phyloP scores from a whole-genome alignment of 2,113 vertebrate species.

The Cyanoderma ruficeps region DNA sequence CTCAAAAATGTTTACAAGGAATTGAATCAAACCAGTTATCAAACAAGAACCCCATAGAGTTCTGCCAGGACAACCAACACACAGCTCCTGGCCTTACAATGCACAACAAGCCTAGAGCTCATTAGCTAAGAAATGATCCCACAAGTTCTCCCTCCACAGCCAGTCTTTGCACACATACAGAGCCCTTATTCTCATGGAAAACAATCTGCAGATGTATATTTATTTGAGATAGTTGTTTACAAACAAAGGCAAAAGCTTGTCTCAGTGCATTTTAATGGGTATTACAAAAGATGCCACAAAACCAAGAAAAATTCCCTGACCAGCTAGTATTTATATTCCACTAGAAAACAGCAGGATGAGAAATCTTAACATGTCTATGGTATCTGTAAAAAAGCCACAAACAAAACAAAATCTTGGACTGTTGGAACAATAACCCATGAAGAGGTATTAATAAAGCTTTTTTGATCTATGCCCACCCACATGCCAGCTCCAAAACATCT shows the following conservation, averaged over 20 bases:
- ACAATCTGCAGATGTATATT: not conserved
- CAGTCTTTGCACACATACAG: not conserved
- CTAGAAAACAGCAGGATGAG: not conserved
- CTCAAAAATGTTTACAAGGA: not conserved
- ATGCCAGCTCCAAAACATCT: not conserved
- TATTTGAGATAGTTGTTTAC: fast-evolving
- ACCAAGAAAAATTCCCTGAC: not conserved
- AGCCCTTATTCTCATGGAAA: not conserved
- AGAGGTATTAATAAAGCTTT: not conserved
- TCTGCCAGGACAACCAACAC: not conserved
- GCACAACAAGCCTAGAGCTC: not conserved
- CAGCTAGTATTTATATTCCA: not conserved
- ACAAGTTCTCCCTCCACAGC: not conserved
- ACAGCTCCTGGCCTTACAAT: not conserved
- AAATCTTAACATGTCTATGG: not conserved
- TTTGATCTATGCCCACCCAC: not conserved
- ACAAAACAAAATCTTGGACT: not conserved
- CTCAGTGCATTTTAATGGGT: not conserved
- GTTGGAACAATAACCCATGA: not conserved
- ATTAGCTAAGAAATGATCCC: not conserved
- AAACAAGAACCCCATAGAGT: not conserved
- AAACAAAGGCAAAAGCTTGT: not conserved
- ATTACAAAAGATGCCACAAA: not conserved
- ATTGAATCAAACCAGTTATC: not conserved
- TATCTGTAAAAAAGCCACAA: not conserved